phyloP scores from a whole-genome alignment of 2,113 vertebrate genomes.

The Morone saxatilis region DNA sequence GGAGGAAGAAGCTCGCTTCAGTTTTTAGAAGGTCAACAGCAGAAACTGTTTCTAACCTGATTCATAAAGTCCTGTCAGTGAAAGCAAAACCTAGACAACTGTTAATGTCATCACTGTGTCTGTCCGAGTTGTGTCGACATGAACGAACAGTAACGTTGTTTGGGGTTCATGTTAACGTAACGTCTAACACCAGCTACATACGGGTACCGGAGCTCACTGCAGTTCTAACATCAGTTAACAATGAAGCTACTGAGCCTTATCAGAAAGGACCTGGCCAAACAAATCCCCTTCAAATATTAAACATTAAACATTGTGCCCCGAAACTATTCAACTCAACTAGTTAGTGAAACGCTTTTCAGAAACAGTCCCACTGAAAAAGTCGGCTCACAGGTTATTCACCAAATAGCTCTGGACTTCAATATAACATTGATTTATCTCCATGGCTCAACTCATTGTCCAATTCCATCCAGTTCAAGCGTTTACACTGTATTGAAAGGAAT shows the following conservation, averaged over 20 bases:
- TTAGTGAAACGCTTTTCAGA: not conserved
- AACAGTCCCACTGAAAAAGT: too few species aligned
- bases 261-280: too few species aligned
- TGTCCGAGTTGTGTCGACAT: too few species aligned
- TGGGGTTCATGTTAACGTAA: too few species aligned
- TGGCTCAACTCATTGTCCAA: not conserved
- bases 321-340: not conserved
- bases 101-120: too few species aligned
- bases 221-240: too few species aligned
- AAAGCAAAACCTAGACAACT: too few species aligned
- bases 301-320: not conserved
- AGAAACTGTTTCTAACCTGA: not conserved
- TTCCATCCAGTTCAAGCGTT: not conserved
- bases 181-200: too few species aligned
- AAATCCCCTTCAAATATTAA: not conserved
- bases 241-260: not conserved
- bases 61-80: not conserved
- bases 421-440: not conserved
- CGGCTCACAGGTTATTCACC: not conserved
- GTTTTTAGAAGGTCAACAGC: slow-evolving; percentile 52
- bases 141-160: too few species aligned
- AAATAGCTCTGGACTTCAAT: not conserved
- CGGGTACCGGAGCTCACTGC: too few species aligned
- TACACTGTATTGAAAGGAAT: too few species aligned
- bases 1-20: too few species aligned